phyloP scores from a whole-genome alignment of 1,140 invertebrate species.

The Muscidifurax raptorellus region DNA sequence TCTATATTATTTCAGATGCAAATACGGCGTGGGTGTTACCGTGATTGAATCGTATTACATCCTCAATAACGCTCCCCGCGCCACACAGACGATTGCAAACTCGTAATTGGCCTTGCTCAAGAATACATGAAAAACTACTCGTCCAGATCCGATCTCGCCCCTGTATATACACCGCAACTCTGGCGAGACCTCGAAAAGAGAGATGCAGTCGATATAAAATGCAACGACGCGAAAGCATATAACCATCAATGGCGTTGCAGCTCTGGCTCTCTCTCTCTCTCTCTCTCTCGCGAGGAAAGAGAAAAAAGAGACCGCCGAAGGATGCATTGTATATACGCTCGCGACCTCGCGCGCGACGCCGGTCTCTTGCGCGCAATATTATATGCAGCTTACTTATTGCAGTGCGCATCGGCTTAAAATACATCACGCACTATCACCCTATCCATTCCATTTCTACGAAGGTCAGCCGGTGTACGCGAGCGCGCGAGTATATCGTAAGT shows the following conservation, averaged over 20 bases:
- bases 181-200: too few species aligned
- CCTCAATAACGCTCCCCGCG: too few species aligned
- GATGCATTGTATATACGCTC: slow-evolving; percentile 50
- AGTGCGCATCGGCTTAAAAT: slow-evolving; percentile 61
- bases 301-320: slow-evolving; percentile 61
- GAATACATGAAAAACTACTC: too few species aligned
- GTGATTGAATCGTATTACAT: too few species aligned
- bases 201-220: too few species aligned
- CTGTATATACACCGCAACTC: too few species aligned
- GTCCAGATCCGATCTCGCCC: too few species aligned
- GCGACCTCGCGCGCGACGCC: slow-evolving; percentile 7
- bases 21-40: too few species aligned
- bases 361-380: slow-evolving; percentile 50
- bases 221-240: neutral
- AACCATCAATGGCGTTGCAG: neutral
- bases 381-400: neutral
- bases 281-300: neutral
- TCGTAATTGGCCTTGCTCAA: too few species aligned
- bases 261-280: too few species aligned
- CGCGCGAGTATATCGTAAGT: slow-evolving; percentile 67
- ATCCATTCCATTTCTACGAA: slow-evolving; percentile 73
- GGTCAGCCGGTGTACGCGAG: slow-evolving; percentile 66
- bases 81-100: too few species aligned
- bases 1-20: too few species aligned
- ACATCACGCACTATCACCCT: slow-evolving; percentile 68